A percentile compares a stretch with the other conserved stretches of the same genome.
Conservation (phyloP, 2,888 invertebrate species). For the Ophion costatus region DNA sequence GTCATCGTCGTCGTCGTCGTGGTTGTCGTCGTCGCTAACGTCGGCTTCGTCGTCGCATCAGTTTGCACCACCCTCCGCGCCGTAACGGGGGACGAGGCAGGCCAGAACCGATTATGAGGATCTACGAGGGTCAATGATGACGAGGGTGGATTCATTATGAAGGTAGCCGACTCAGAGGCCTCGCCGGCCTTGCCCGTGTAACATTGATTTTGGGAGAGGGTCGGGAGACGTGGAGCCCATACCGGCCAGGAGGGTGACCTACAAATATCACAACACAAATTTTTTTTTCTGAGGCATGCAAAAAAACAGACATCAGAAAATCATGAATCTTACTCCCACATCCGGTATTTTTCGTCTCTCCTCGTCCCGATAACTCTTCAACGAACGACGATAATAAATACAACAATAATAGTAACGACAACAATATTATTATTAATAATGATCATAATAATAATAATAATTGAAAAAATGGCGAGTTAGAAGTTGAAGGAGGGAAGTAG, state of each 20-base stretch:
- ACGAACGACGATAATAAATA: not conserved
- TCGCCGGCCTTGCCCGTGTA: conserved; percentile 67
- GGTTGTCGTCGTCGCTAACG: not conserved
- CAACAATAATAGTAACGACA: not conserved
- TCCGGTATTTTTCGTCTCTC: not conserved
- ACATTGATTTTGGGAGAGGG: conserved; percentile 78
- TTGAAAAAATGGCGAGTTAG: not conserved
- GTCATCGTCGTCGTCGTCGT: not conserved
- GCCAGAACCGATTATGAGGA: conserved; percentile 79
- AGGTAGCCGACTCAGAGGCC: conserved; percentile 61
- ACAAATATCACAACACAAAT: conserved; percentile 84
- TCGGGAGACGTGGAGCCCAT: conserved; percentile 84
- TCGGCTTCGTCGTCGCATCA: not conserved
- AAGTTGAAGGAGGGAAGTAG: conserved; percentile 12
- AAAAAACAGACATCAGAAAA: conserved; percentile 70
- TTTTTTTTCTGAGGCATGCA: conserved; percentile 82
- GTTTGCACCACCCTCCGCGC: conserved; percentile 48
- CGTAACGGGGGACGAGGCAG: conserved; percentile 73
- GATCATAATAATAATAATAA: not conserved
- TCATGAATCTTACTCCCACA: not conserved
- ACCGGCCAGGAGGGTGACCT: conserved; percentile 87
- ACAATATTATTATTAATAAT: conserved; percentile 4
- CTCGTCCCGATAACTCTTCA: conserved; percentile 13
- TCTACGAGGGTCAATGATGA: conserved; percentile 75
- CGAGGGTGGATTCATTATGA: conserved; percentile 74